Evolutionary conservation across 2,797 vertebrate species (phyloP), one percentile per base, ranked within the genome.

Genomic region (Pampus argenteus): DNA sequence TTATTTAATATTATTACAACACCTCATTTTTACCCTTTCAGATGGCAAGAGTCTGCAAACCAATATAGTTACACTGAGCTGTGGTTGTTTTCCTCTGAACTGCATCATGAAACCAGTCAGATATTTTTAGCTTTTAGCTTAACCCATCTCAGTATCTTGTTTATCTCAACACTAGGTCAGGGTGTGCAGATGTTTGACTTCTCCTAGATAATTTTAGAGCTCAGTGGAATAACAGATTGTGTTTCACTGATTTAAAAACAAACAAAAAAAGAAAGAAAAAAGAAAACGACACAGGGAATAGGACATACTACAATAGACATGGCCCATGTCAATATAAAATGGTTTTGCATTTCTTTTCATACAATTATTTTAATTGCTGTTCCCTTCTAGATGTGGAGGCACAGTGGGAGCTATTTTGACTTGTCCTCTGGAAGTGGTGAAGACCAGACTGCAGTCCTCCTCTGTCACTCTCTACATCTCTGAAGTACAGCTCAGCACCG

Each of bases 371-470:
- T 18, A 44, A 44, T 44, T 4, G 26, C 9, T 26, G 5, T 52
- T 42, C 18, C 17, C 42, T 36, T 22, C 2, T 66, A 99, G 98
- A 91, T 99, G 98, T 87, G 98, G 98, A 72, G 98, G 98, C 81
- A 99, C 98, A 49, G 98, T 99, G 81, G 98, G 98, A 47, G 98
- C 98, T 76, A 98, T 99, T 90, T 91, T 99, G 91, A 99, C 98
- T 78, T 99, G 98, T 94, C 98, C 98, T 22, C 93, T 99, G 86
- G 98, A 99, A 93, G 98, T 99, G 91, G 98, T 99, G 66, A 99
- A 99, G 90, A 99, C 98, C 40, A 95, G 98, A 20, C 87, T 99
- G 72, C 98, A 99, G 92, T 99, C 98, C 4, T 99, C 98, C 6
- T 95, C 97, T 28, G 92, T 99, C 86, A 98, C 96, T 0, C 89